phyloP scores from a whole-genome alignment of 2,797 vertebrate genomes.

The Myripristis murdjan region DNA sequence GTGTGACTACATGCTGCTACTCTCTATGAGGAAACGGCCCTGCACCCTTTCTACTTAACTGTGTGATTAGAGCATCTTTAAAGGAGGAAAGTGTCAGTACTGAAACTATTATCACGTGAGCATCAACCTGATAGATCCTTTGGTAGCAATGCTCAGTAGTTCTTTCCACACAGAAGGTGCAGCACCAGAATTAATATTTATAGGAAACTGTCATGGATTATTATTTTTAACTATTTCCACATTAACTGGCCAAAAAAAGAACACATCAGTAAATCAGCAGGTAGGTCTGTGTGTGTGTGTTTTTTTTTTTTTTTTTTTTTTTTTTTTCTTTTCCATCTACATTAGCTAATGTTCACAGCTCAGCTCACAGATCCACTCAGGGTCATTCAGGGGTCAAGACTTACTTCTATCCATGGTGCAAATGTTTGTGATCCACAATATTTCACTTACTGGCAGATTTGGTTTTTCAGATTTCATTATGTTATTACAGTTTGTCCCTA shows the following conservation, averaged over 20 bases:
- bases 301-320: too few species aligned
- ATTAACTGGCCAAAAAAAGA: background rate
- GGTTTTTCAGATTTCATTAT: too few species aligned
- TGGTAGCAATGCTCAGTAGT: background rate
- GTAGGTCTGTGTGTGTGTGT: too few species aligned
- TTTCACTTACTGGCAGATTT: background rate
- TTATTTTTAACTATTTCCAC: conserved; percentile 5
- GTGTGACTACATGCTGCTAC: background rate
- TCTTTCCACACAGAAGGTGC: background rate
- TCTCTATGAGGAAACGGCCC: background rate
- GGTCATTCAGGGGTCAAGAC: background rate
- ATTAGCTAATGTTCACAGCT: background rate
- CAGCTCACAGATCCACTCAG: background rate
- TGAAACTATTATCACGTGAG: background rate
- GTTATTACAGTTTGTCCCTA: conserved; percentile 46
- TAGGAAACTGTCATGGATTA: conserved; percentile 7
- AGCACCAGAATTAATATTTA: background rate
- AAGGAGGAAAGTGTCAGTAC: conserved; percentile 3
- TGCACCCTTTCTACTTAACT: too few species aligned
- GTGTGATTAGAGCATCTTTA: background rate
- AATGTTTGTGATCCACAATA: background rate
- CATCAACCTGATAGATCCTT: background rate
- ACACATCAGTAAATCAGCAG: too few species aligned
- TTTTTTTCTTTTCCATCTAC: too few species aligned
- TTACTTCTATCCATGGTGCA: background rate